Percentiles rank a stretch among this genome's conserved stretches.
Evolutionary conservation across 2,888 invertebrate genomes (phyloP).

Genomic region (Stenodera caucasica): DNA sequence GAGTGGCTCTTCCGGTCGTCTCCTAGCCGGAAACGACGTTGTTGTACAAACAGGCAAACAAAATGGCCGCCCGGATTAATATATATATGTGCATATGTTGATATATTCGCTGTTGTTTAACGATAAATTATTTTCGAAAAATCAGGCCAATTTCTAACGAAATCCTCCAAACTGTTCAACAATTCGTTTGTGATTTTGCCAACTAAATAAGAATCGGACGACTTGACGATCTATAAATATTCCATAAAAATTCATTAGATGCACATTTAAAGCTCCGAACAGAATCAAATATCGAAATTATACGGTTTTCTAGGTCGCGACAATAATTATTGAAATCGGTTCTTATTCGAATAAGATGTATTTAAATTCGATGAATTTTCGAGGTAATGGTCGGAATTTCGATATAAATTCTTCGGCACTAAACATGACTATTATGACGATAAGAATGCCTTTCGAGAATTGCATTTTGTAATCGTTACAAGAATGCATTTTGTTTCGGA

Average conservation of each 20-base stretch:
- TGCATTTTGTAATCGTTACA: not conserved
- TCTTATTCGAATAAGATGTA: too few species aligned
- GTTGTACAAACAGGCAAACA: conserved; percentile 44
- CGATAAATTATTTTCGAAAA: too few species aligned
- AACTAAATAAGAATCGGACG: not conserved
- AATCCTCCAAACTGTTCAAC: not conserved
- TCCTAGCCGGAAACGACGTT: conserved; percentile 44
- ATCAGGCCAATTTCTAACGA: too few species aligned
- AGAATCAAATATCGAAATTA: not conserved
- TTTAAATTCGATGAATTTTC: not conserved
- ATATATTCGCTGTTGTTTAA: too few species aligned
- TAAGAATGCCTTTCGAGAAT: not conserved
- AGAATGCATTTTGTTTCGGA: not conserved
- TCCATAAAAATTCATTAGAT: not conserved
- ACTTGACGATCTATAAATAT: not conserved
- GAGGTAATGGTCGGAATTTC: not conserved
- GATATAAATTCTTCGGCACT: not conserved
- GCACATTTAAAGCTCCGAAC: not conserved
- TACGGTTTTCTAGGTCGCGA: not conserved
- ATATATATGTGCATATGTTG: too few species aligned
- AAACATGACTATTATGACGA: not conserved
- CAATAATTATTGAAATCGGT: not conserved
- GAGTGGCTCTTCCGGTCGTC: conserved; percentile 49
- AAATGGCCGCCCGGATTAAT: conserved; percentile 36
- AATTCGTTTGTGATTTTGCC: conserved; percentile 3